Conservation (phyloP, 2,888 invertebrate genomes). For the Argyresthia albistria region DNA sequence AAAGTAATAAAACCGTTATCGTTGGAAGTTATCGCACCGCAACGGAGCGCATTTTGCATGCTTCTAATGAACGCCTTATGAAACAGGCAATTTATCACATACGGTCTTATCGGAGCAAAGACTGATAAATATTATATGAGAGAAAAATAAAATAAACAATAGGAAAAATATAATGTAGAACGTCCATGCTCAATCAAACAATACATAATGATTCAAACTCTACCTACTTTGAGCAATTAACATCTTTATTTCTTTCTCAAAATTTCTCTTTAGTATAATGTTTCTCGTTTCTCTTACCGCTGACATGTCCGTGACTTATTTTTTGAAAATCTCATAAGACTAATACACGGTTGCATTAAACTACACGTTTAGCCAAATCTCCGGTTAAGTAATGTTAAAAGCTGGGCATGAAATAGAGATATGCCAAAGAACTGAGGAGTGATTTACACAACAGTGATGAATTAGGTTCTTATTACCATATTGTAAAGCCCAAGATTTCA, state of each 20-base stretch:
- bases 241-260: not conserved
- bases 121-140: conserved; percentile 49
- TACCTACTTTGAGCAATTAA: not conserved
- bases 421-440: too few relatives aligned
- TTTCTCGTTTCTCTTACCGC: not conserved
- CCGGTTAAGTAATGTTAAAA: too few relatives aligned
- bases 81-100: conserved; percentile 72
- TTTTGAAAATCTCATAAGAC: conserved; percentile 48
- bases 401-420: too few relatives aligned
- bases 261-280: too few relatives aligned
- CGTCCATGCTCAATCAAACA: too few relatives aligned
- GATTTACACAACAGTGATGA: too few relatives aligned
- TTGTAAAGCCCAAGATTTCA: conserved; percentile 53
- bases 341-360: conserved; percentile 19
- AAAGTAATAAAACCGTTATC: conserved; percentile 67
- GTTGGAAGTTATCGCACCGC: conserved; percentile 56
- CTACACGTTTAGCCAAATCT: too few relatives aligned
- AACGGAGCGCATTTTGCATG: conserved; percentile 66
- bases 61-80: conserved; percentile 70
- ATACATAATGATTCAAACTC: not conserved
- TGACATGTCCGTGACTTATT: conserved; percentile 45
- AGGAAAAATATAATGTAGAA: not conserved
- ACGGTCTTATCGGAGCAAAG: conserved; percentile 45
- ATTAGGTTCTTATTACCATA: conserved; percentile 43
- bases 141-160: not conserved